Base-by-base conservation (phyloP, 2,888 invertebrate genomes). In the Polydrusus cervinus region DNA sequence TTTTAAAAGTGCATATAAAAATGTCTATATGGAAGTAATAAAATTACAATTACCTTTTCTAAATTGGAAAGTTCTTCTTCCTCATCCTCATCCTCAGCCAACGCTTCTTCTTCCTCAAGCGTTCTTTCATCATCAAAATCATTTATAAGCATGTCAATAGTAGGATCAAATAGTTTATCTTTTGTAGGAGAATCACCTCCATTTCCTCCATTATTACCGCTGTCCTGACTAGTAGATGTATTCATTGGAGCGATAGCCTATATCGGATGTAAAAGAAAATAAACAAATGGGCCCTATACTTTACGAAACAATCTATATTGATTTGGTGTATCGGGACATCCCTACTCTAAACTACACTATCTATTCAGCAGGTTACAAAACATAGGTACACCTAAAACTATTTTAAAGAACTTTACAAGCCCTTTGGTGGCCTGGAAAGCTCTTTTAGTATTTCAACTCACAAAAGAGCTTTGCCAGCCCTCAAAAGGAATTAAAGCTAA, bases 71-170 rank as follows among this genome's bases (percentile, higher is more conserved):
- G 90, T 88, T 98, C 98, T 83, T 95, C 95, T 83, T 93, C 92
- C 82, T 93, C 93, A 61, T 91, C 89, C 88, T 95, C 95, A 78
- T 94, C 93, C 82, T 95, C 95, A 81, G 96, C 97, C 86, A 97
- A 88, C 64, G 96, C 97, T 90, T 98, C 98, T 90, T 98, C 98
- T 89, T 98, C 98, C 87, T 97, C 98, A 86, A 98, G 87, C 77
- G 98, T 98, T 86, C 95, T 92, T 87, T 98, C 98, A 89, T 98
- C 98, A 88, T 98, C 98, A 88, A 96, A 97, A 88, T 98, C 98
- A 91, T 98, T 95, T 79, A 97, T 94, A 91, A 98, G 93, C 97
- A 98, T 97, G 88, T 97, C 97, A 86, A 96, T 93, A 79, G 96
- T 93, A 78, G 97, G 97, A 88, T 97, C 97, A 90, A 97, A 97